Evolutionary conservation across 2,797 vertebrate species (phyloP), one percentile per base, ranked within the genome.

Genomic region (Scomberomorus guttatus): DNA sequence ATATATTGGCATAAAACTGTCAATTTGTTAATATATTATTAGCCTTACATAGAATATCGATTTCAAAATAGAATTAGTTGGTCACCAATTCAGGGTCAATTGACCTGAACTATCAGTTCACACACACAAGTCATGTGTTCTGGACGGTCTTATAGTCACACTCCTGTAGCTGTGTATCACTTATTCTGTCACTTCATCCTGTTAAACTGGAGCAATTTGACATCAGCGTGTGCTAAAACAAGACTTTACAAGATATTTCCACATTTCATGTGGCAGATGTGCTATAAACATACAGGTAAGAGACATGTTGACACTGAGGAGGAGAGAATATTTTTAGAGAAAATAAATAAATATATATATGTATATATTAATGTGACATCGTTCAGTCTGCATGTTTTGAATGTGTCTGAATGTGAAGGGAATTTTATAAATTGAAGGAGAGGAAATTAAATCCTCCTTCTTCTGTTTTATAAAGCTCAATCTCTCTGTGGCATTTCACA

Each of bases 281-380:
- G 66, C 44, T 44, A 13, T 6, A 61, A 70, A 69, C 76, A 59
- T 52, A 50, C 42, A 64, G 52, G 58, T 32, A 24, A 52, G 65
- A 81, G 72, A 73, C 76, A n/a, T 42, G 72, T 51, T 68, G 67
- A 88, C 72, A 65, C 52, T 5, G 39, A 42, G 32, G 48, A 27
- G 57, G 18, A n/a, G 29, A 11, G 66, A 71, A 61, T 62, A 72
- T 84, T 72, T 71, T 78, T 65, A 57, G 63, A 15, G 42, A 17
- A 0, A 68, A 59, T 37, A 27, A 39, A 60, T 50, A 66, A 12
- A 42, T 70, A 64, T 37, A 29, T 37, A 37, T 13, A 39, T 39
- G 13, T 42, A 4, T 0, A 62, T 58, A 17, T 54, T 14, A 54
- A 72, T 65, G 72, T 82, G 79, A 59, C 69, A 75, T 37, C 39